Evolutionary conservation across 2,797 vertebrate species (phyloP).

Genomic region (Spinus pinus): DNA sequence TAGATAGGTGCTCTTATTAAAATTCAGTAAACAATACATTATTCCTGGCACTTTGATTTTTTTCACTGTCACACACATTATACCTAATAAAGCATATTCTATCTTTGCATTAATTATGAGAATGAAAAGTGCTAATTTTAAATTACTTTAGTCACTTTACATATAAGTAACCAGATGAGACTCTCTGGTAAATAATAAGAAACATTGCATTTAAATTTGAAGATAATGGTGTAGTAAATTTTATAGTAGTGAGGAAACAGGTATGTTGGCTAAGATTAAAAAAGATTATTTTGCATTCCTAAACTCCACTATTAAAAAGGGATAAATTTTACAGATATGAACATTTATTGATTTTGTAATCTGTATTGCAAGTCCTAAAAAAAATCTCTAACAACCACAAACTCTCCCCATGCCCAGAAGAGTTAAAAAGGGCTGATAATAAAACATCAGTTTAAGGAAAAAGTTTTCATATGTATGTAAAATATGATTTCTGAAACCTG

Average conservation of each 20-base stretch:
- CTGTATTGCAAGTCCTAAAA: not conserved
- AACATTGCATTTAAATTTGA: not conserved
- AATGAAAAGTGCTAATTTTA: not conserved
- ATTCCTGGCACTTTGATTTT: not conserved
- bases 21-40: not conserved
- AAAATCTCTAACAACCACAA: not conserved
- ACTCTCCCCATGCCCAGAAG: not conserved
- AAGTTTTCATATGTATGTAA: not conserved
- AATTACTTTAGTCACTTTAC: not conserved
- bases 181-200: not conserved
- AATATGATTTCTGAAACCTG: not conserved
- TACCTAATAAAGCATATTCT: not conserved
- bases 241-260: not conserved
- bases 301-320: not conserved
- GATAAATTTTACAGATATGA: not conserved
- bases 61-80: not conserved
- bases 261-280: not conserved
- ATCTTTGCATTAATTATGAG: not conserved
- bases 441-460: not conserved
- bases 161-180: not conserved
- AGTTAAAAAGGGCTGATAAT: not conserved
- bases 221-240: not conserved
- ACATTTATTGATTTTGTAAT: not conserved
- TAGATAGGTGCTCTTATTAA: not conserved
- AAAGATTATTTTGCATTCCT: not conserved